Evolutionary conservation across 2,113 vertebrate species (phyloP), one percentile per base, ranked within the genome.

Genomic region (Benitochromis conjunctus): DNA sequence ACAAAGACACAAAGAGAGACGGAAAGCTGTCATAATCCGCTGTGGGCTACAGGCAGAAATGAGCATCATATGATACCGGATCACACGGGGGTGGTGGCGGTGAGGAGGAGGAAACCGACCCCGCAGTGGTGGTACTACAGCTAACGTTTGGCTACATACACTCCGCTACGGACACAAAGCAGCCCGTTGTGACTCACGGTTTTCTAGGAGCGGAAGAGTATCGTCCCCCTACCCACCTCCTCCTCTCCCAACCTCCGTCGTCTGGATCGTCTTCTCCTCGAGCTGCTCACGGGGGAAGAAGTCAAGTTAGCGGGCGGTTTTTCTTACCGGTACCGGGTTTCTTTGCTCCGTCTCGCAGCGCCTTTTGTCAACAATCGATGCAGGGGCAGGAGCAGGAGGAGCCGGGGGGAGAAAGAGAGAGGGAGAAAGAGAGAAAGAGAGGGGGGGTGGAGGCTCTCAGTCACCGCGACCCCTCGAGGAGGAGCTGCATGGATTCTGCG

Each of bases 291-390:
- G 21, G 38, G 29, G 19, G 29, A 69, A 69, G 8, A 18, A 83
- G 78, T 66, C n/a, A 21, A 76, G 84, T 89, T 74, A 80, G n/a
- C 58, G 60, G 80, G 13, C 6, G 6, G 31, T 51, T 82, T 24
- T 19, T 80, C 91, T 92, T 89, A 92, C 92, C 89, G 60, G 85
- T 54, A 91, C 81, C 89, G 87, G 77, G 86, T 78, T 92, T 55
- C 93, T 82, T 83, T 82, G 79, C 89, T 92, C 88, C 88, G 94
- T 95, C 89, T 94, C 82, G 82, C 92, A 79, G 91, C 86, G 94
- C 95, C 96, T 97, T 94, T 97, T 96, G 96, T 97, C 96, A 96
- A 96, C 95, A 96, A 92, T 95, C 92, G 91, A 86, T 86, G 95
- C 92, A 89, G 93, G 93, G 92, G 91, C 86, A 90, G 92, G 92